phyloP scores from a whole-genome alignment of 2,888 invertebrate genomes.

The Acronicta alni region DNA sequence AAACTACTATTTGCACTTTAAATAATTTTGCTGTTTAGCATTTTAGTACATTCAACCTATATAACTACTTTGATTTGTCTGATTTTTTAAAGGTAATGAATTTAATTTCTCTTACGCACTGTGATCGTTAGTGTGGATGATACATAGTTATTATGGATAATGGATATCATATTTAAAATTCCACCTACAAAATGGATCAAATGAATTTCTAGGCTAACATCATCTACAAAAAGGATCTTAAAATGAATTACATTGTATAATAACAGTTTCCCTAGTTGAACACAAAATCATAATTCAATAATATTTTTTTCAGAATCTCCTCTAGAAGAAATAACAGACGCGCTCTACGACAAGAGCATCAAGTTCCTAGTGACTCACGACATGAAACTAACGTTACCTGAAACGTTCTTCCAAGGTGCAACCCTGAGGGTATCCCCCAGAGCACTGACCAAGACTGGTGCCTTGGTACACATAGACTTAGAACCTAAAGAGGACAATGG shows the following conservation, averaged over 20 bases:
- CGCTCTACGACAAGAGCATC: constrained; percentile 91
- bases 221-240: no score
- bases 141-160: no score
- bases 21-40: no score
- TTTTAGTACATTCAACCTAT: no score
- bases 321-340: constrained; percentile 93
- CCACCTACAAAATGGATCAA: no score
- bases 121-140: no score
- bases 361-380: constrained; percentile 94
- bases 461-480: constrained; percentile 92
- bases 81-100: constrained; percentile 6
- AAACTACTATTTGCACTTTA: background rate
- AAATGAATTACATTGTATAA: no score
- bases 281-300: no score
- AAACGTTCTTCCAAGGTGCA: constrained; percentile 92
- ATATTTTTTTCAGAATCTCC: constrained; percentile 86
- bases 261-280: no score
- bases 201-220: no score
- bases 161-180: no score
- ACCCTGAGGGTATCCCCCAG: constrained; percentile 93
- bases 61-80: background rate
- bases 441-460: constrained; percentile 92
- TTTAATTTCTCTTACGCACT: background rate
- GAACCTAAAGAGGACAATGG: constrained; percentile 86
- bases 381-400: constrained; percentile 92